Percentiles rank a stretch among this genome's conserved stretches.
phyloP scores from a whole-genome alignment of 1,140 invertebrate species.

The Brachionus manjavacas region DNA sequence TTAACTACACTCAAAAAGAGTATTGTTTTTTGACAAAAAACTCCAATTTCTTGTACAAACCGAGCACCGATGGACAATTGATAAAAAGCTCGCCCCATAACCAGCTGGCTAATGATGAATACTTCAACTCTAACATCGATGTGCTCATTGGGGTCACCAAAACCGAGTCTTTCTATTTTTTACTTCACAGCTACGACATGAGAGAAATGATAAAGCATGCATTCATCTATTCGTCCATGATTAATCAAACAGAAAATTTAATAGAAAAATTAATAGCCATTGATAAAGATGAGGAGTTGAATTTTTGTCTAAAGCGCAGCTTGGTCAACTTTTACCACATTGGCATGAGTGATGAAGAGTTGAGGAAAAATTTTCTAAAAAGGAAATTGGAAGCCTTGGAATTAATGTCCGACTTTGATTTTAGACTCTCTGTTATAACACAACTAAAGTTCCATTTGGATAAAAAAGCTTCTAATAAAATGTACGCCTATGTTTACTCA shows the following conservation, averaged over 20 bases:
- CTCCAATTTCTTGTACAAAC: neutral
- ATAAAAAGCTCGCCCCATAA: neutral
- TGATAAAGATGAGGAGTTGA: neutral
- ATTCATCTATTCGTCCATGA: neutral
- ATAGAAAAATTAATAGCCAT: neutral
- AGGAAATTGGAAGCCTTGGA: slow-evolving; percentile 1
- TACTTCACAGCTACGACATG: slow-evolving; percentile 19
- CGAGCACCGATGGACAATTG: neutral
- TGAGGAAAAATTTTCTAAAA: neutral
- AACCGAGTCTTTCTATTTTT: slow-evolving; percentile 21
- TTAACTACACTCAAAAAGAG: slow-evolving; percentile 1
- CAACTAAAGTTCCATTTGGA: slow-evolving; percentile 22
- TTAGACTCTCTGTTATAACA: neutral
- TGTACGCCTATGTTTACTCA: neutral
- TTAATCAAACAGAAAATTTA: slow-evolving; percentile 9
- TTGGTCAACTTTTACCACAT: slow-evolving; percentile 22
- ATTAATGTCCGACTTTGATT: slow-evolving; percentile 35
- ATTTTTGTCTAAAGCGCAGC: neutral
- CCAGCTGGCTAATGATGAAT: neutral
- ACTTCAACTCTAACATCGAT: slow-evolving; percentile 4
- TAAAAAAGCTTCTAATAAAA: neutral
- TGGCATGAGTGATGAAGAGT: neutral
- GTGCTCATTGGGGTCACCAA: neutral
- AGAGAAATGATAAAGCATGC: neutral
- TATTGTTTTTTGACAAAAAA: slow-evolving; percentile 23